Evolutionary conservation across 2,113 vertebrate genomes (phyloP), one percentile per base, ranked within the genome.

Genomic region (Crotophaga sulcirostris): DNA sequence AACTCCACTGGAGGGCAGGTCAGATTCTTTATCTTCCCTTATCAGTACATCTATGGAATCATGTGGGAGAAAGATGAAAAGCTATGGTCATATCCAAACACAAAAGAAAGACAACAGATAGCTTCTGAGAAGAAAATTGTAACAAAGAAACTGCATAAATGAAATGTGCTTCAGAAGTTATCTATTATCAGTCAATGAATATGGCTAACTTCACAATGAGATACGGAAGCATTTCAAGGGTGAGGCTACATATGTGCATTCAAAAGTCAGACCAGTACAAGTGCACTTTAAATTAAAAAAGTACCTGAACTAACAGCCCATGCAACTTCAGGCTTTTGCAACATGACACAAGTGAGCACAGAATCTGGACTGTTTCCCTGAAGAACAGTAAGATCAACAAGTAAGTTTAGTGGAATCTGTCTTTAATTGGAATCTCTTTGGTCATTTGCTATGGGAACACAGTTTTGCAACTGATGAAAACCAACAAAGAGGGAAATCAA

Each of bases 21-120:
- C 78, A 83, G 47, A 77, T 94, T 64, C 84, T 93, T 89, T 83
- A 73, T 80, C 89, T 83, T 85, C 67, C 47, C 52, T 90, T 67
- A 93, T 93, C 91, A 92, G 67, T 36, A 87, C 49, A 90, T 80
- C 82, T 93, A 36, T 7, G 33, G 87, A 93, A 88, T 86, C 47
- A 47, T 13, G 11, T 13, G 67, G 56, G 63, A 95, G 72, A 94
- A 92, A 87, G 93, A 96, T 88, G 26, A 90, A 89, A 96, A 96
- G 64, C 45, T 21, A 82, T 11, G 90, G 93, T 87, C 87, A 85
- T 60, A 94, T 42, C 75, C 72, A 90, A 87, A 77, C 47, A 91
- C 90, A 94, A 94, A 89, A 89, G 84, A 70, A 47, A 89, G 62
- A 96, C 81, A 94, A 96, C 58, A 91, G 89, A 69, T 10, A 68